phyloP scores from a whole-genome alignment of 2,113 vertebrate genomes.

The Rhinichthys klamathensis region DNA sequence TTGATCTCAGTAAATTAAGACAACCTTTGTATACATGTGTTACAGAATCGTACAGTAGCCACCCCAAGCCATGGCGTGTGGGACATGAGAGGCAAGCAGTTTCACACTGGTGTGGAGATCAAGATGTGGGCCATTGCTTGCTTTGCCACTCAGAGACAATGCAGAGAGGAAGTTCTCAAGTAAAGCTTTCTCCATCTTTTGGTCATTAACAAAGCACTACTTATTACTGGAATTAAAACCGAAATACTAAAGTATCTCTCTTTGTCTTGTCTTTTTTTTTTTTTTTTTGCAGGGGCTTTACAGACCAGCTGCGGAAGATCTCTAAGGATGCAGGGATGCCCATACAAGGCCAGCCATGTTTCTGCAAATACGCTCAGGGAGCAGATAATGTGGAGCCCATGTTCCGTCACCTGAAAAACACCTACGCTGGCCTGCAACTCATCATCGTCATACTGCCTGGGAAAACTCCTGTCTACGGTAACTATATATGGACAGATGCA shows the following conservation, averaged over 20 bases:
- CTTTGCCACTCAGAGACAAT: slow-evolving; percentile 95
- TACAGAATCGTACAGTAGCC: slow-evolving; percentile 93
- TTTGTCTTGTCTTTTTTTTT: not conserved
- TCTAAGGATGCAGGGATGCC: slow-evolving; percentile 97
- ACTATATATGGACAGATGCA: slow-evolving; percentile 13
- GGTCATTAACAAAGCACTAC: not conserved
- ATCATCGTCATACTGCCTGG: slow-evolving; percentile 96
- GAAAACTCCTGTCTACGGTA: slow-evolving; percentile 95
- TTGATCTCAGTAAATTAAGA: not conserved
- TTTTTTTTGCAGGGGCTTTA: slow-evolving; percentile 83
- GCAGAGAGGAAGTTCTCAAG: slow-evolving; percentile 95
- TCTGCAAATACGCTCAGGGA: slow-evolving; percentile 96
- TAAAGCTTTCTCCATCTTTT: slow-evolving; percentile 54
- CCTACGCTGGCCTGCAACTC: slow-evolving; percentile 94
- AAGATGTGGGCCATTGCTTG: slow-evolving; percentile 98
- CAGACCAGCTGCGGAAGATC: slow-evolving; percentile 94
- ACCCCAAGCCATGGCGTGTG: slow-evolving; percentile 96
- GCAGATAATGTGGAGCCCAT: slow-evolving; percentile 97
- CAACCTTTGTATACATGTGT: slow-evolving; percentile 50
- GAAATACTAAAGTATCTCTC: not conserved
- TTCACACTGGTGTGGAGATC: slow-evolving; percentile 96
- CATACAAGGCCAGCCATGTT: slow-evolving; percentile 94
- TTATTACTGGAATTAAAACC: not conserved
- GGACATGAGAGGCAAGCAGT: slow-evolving; percentile 99
- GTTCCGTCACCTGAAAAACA: slow-evolving; percentile 97